Evolutionary conservation across 1,140 invertebrate genomes (phyloP).

Genomic region (Danaus melanippus): DNA sequence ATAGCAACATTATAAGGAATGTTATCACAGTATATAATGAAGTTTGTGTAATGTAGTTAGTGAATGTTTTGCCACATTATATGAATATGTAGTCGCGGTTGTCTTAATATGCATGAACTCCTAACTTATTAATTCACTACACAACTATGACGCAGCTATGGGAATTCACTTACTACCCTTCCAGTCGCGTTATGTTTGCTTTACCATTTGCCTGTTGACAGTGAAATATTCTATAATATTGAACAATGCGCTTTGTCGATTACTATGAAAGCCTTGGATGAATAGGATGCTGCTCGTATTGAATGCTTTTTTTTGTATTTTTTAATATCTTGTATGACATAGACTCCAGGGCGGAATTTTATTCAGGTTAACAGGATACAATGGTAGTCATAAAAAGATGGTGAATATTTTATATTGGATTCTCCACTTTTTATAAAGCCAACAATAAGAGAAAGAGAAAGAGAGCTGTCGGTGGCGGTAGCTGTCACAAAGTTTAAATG

Average conservation of each 20-base stretch:
- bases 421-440: no score
- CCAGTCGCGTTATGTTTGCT: slow-evolving; percentile 25
- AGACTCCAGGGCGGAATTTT: no score
- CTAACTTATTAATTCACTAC: slow-evolving; percentile 51
- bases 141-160: slow-evolving; percentile 35
- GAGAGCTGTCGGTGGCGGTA: slow-evolving; percentile 40
- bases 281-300: slow-evolving; percentile 13
- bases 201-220: slow-evolving; percentile 31
- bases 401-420: no score
- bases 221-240: slow-evolving; percentile 24
- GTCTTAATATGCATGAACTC: slow-evolving; percentile 51
- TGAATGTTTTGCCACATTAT: slow-evolving; percentile 15
- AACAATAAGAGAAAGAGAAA: no score
- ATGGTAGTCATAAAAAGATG: no score
- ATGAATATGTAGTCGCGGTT: slow-evolving; percentile 44
- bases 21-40: slow-evolving; percentile 19
- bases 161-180: slow-evolving; percentile 27
- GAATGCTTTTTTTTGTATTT: slow-evolving; percentile 8
- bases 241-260: slow-evolving; percentile 30
- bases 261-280: slow-evolving; percentile 23
- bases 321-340: background rate
- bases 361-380: no score
- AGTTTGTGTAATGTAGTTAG: slow-evolving; percentile 10
- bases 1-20: background rate
- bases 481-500: slow-evolving; percentile 66